Evolutionary conservation across 2,888 invertebrate species (phyloP), one percentile per base, ranked within the genome.

Genomic region (Uropetala carovei): DNA sequence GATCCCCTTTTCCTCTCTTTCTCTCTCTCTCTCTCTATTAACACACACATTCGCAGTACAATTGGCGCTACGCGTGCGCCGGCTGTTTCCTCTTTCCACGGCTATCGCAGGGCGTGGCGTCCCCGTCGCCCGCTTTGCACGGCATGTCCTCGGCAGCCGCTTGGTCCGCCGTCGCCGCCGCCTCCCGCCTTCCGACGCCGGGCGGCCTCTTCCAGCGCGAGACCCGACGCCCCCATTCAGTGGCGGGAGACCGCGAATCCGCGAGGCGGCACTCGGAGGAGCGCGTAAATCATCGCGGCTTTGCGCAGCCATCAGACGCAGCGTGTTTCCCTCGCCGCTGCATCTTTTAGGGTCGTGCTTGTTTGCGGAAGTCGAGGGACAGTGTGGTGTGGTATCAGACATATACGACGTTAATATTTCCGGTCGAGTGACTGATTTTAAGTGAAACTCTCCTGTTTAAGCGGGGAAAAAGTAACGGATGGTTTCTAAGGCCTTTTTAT

Each of bases 121-220:
- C 60, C 75, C 22, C 86, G 14, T 57, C 22, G 14, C 30, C 83
- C 56, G 56, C 56, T n/a, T 14, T 22, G n/a, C 58, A 22, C 86
- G 86, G 86, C 60, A 86, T 86, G 86, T 60, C 60, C 86, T 43
- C 89, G 89, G 64, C 89, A 30, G 18, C 58, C 60, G 16, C 30
- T 16, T 59, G 59, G 8, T 11, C 60, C n/a, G n/a, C 85, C 22
- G 59, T 11, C 57, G 57, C 22, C n/a, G 85, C 22, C 59, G 13
- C 18, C 60, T 60, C 58, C 5, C 85, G 58, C 22, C 86, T 30
- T 18, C 86, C 22, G 59, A 59, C 27, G 16, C n/a, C 89, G 30
- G n/a, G 43, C 89, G 56, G 64, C 5, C 89, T 59, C 60, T 89
- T 89, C 56, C 89, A 89, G 64, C 64, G 89, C 7, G 89, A 89